Evolutionary conservation across 2,888 invertebrate species (phyloP).

Genomic region (Mesorhabditis spiculigera): DNA sequence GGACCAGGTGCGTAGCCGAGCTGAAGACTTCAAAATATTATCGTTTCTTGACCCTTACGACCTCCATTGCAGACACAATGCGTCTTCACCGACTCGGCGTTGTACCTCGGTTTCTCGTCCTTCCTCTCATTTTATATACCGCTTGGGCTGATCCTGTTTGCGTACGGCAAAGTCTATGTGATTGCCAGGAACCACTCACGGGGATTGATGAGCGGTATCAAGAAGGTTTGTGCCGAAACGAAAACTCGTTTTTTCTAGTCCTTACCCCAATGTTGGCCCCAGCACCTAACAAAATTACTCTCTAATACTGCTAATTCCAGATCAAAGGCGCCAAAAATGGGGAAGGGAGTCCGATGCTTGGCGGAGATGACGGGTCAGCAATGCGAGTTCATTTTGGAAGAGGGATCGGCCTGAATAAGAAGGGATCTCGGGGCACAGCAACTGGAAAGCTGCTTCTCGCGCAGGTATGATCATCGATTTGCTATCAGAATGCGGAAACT

Average conservation of each 20-base stretch:
- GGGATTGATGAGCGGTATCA: constrained; percentile 47
- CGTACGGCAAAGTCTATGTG: constrained; percentile 76
- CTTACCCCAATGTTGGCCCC: background rate
- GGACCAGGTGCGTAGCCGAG: constrained; percentile 22
- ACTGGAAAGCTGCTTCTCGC: constrained; percentile 33
- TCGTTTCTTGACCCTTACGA: constrained; percentile 18
- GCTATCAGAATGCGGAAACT: no score
- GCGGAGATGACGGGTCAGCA: constrained; percentile 42
- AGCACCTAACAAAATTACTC: no score
- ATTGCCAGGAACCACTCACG: constrained; percentile 54
- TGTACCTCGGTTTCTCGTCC: constrained; percentile 93
- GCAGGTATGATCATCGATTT: constrained; percentile 23
- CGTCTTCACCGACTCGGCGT: constrained; percentile 91
- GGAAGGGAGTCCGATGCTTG: constrained; percentile 17
- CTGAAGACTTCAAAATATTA: background rate
- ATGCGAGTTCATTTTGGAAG: constrained; percentile 52
- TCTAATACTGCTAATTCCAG: constrained; percentile 14
- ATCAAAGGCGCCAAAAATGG: constrained; percentile 22
- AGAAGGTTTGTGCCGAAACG: constrained; percentile 42
- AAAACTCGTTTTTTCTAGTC: background rate
- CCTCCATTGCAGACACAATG: constrained; percentile 65
- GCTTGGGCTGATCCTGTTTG: constrained; percentile 93
- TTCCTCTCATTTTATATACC: constrained; percentile 96
- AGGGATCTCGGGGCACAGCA: constrained; percentile 17
- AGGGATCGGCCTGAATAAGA: constrained; percentile 18